These are phyloP conservation scores for Channallabes apus DNA, from an alignment of 2,797 vertebrate species.

Conservation along the genomic window DNA sequence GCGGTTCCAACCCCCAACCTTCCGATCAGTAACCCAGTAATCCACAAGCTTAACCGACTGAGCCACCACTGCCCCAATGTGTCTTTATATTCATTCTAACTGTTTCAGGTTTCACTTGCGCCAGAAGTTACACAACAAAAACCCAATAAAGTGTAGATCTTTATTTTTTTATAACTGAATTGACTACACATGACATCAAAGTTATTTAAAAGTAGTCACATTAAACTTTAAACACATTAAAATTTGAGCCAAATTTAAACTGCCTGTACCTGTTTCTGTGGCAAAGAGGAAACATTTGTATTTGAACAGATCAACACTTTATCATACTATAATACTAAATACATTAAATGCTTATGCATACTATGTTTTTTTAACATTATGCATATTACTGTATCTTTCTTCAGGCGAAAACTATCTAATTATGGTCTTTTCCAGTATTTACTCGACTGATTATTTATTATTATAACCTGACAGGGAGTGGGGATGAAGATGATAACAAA, in stretches of 20 bases:
- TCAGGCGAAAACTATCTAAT: too few species aligned
- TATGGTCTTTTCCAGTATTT: too few species aligned
- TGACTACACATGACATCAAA: too few species aligned
- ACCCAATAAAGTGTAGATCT: too few species aligned
- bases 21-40: too few species aligned
- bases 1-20: too few species aligned
- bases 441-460: not conserved
- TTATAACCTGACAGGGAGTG: slow-evolving; percentile 52
- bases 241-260: not conserved
- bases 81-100: not conserved
- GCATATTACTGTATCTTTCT: not conserved
- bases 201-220: not conserved
- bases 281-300: too few species aligned
- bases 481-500: slow-evolving; percentile 72
- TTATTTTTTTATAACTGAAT: too few species aligned
- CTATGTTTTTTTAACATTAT: not conserved
- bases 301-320: not conserved
- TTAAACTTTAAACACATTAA: not conserved
- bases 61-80: too few species aligned
- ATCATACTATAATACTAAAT: not conserved
- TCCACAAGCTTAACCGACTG: too few species aligned
- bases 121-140: not conserved
- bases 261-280: too few species aligned
- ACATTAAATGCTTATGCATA: not conserved
- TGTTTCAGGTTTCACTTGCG: not conserved